Percentiles rank a stretch among this genome's conserved stretches.
phyloP scores from a whole-genome alignment of 2,888 invertebrate genomes.

The Lasioglossum leucozonium region DNA sequence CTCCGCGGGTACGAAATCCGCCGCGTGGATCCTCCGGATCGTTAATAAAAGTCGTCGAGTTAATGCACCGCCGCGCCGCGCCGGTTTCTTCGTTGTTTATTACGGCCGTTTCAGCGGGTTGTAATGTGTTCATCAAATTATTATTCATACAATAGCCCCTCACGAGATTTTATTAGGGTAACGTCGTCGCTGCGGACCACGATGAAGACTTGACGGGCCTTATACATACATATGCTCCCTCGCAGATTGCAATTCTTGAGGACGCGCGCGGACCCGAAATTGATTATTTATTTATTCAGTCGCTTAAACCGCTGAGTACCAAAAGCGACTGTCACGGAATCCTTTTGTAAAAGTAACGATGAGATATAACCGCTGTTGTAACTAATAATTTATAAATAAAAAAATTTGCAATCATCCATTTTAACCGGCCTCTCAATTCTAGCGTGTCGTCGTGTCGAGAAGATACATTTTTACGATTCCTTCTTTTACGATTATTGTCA shows the following conservation, averaged over 20 bases:
- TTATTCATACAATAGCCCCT: constrained; percentile 12
- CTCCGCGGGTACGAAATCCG: constrained; percentile 54
- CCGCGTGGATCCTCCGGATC: constrained; percentile 48
- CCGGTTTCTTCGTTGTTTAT: constrained; percentile 26
- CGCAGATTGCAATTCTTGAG: background rate
- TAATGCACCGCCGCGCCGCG: background rate
- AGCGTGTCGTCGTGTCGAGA: background rate
- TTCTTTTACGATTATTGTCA: background rate
- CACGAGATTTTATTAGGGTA: constrained; percentile 12
- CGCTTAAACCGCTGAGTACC: background rate
- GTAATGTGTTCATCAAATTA: constrained; percentile 37
- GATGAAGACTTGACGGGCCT: background rate
- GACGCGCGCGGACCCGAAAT: background rate
- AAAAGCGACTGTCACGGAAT: background rate
- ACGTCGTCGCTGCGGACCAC: background rate
- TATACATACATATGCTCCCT: no score
- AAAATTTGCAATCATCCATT: background rate
- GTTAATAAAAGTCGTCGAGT: constrained; percentile 66
- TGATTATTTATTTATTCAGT: constrained; percentile 3
- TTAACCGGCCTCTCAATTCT: background rate
- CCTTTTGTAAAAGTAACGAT: background rate
- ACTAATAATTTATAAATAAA: background rate
- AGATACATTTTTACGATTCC: background rate
- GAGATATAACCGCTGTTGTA: background rate
- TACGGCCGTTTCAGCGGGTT: constrained; percentile 15